Evolutionary conservation across 2,888 invertebrate species (phyloP), one percentile per base, ranked within the genome.

Genomic region (Mesopsocus fuscifrons): DNA sequence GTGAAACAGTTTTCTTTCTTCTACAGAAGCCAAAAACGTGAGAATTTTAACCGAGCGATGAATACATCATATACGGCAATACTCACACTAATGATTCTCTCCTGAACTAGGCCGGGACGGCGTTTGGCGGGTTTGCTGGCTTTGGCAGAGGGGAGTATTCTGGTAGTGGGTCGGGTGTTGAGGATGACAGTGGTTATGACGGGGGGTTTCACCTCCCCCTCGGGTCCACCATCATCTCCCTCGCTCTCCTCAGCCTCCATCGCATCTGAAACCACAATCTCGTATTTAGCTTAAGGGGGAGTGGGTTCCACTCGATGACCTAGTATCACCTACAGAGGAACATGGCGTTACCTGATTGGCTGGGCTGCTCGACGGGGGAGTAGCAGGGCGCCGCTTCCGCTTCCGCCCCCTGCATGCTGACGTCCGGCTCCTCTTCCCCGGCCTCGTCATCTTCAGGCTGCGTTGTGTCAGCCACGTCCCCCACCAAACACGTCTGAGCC

Each of bases 31-130:
- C n/a, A n/a, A n/a, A n/a, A n/a, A n/a, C n/a, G n/a, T n/a, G n/a
- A n/a, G n/a, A n/a, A n/a, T n/a, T n/a, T n/a, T n/a, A n/a, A n/a
- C n/a, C n/a, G n/a, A n/a, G n/a, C n/a, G n/a, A n/a, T n/a, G n/a
- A n/a, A n/a, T n/a, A n/a, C n/a, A n/a, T n/a, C n/a, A n/a, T n/a
- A n/a, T n/a, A n/a, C n/a, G n/a, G n/a, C n/a, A n/a, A 46, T 51
- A 68, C 71, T 68, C 60, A 75, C 74, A 55, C 74, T 74, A 46
- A 75, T 76, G 41, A 74, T 71, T 49, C 70, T 64, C 55, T 74
- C 72, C 51, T 72, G 69, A 8, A 73, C 72, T 30, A 75, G 60
- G 30, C 70, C 71, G 23, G 66, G 63, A 38, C 68, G 57, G 50
- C 66, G 58, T 49, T 63, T 66, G 49, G 66, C 69, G 53, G 53